A percentile compares a stretch with the other conserved stretches of the same genome.
phyloP scores from a whole-genome alignment of 1,140 invertebrate genomes.

The Meteorus sp. region DNA sequence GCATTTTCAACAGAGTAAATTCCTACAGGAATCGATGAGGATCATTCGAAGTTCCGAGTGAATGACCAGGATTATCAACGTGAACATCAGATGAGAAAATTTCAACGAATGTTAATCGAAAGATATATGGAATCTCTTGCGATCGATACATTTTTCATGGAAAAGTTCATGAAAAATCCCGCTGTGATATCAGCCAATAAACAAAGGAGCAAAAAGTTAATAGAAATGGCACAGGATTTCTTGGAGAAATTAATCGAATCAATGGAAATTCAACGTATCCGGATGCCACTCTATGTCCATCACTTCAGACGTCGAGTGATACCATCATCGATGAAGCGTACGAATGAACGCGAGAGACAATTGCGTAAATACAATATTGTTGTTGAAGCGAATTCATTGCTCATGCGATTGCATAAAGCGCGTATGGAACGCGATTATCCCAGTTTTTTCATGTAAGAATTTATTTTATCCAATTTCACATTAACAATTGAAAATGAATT shows the following conservation, averaged over 20 bases:
- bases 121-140: conserved; percentile 33
- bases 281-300: conserved; percentile 37
- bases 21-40: conserved; percentile 38
- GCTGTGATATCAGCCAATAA: conserved; percentile 32
- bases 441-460: conserved; percentile 37
- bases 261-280: conserved; percentile 36
- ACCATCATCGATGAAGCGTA: neutral
- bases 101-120: conserved; percentile 26
- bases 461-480: neutral
- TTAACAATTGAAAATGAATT: too few relatives aligned
- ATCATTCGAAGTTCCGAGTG: conserved; percentile 39
- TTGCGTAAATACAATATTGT: conserved; percentile 30
- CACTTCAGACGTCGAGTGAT: conserved; percentile 20
- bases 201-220: conserved; percentile 21
- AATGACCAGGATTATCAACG: conserved; percentile 32
- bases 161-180: conserved; percentile 25
- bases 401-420: conserved; percentile 31
- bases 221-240: neutral
- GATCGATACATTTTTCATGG: conserved; percentile 38
- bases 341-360: conserved; percentile 26
- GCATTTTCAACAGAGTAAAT: neutral
- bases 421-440: conserved; percentile 37
- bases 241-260: conserved; percentile 15
- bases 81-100: conserved; percentile 21
- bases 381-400: conserved; percentile 36